Base-by-base conservation (phyloP, 2,888 invertebrate genomes). In the Drosophila colorata region DNA sequence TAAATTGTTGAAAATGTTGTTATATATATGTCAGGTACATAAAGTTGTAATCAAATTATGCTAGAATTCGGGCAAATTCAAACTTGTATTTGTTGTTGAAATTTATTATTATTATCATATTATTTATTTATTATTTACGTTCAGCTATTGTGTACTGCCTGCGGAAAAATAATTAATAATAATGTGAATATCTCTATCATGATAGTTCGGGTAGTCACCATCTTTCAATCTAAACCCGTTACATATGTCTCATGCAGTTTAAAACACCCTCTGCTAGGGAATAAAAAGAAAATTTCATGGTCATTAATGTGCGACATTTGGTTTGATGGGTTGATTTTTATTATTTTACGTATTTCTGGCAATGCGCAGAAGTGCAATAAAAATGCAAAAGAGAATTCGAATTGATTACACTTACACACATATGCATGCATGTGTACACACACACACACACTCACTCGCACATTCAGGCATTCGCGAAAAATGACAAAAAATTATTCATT, bases 401-500 rank as follows among this genome's bases (percentile, higher is more conserved):
- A 76, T 74, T 88, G 88, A 88, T 88, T 83, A 69, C 56, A 65
- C 40, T 25, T 47, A 44, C 51, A 48, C 38, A 57, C 52, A 14
- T 46, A 31, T 35, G 16, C 53, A 47, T 40, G 44, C 46, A 53
- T 44, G 60, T 61, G 11, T 13, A 23, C 47, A 14, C 33, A 49
- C 58, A 48, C 1, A 35, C 44, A 35, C 14, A 28, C 20, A 48
- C n/a, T n/a, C n/a, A n/a, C n/a, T n/a, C n/a, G n/a, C n/a, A n/a
- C n/a, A n/a, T n/a, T n/a, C n/a, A n/a, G 14, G 55, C 41, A 57
- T 8, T 44, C 28, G 53, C 49, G 60, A 72, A 70, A 78, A 74
- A 73, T 71, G 80, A 70, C 77, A 78, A 69, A 85, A 83, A 81
- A 87, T 84, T 82, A 89, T 85, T 88, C 89, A 88, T 86, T 88